Evolutionary conservation across 2,113 vertebrate species (phyloP).

Genomic region (Rattus rattus): DNA sequence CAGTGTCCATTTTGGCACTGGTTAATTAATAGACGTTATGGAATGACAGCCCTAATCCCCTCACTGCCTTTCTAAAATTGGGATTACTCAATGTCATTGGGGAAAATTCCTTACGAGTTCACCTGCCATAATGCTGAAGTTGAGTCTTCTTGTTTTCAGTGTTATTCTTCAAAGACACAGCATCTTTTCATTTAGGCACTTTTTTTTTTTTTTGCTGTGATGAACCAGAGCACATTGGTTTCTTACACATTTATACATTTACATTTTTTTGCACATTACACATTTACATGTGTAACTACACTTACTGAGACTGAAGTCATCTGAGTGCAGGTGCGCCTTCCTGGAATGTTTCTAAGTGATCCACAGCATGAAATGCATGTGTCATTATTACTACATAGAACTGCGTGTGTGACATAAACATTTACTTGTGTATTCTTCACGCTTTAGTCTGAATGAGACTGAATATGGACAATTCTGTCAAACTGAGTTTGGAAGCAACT

Average conservation of each 20-base stretch:
- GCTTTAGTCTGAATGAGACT: background rate
- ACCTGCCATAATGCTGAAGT: background rate
- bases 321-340: background rate
- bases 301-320: background rate
- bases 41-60: constrained; percentile 63
- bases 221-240: background rate
- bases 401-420: background rate
- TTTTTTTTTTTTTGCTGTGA: background rate
- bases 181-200: background rate
- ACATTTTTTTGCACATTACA: too few relatives aligned
- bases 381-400: background rate
- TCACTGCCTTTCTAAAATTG: constrained; percentile 73
- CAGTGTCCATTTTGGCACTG: constrained; percentile 67
- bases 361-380: background rate
- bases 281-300: background rate
- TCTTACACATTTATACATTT: too few relatives aligned
- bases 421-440: background rate
- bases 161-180: constrained; percentile 24
- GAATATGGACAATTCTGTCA: background rate
- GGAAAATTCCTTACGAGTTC: constrained; percentile 56
- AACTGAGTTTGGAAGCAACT: background rate
- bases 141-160: constrained; percentile 48
- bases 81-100: constrained; percentile 68
- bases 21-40: constrained; percentile 61
- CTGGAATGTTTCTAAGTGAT: background rate